Percentiles rank a stretch among this genome's conserved stretches.
Conservation (phyloP, 2,113 vertebrate species). For the Regulus satrapa region DNA sequence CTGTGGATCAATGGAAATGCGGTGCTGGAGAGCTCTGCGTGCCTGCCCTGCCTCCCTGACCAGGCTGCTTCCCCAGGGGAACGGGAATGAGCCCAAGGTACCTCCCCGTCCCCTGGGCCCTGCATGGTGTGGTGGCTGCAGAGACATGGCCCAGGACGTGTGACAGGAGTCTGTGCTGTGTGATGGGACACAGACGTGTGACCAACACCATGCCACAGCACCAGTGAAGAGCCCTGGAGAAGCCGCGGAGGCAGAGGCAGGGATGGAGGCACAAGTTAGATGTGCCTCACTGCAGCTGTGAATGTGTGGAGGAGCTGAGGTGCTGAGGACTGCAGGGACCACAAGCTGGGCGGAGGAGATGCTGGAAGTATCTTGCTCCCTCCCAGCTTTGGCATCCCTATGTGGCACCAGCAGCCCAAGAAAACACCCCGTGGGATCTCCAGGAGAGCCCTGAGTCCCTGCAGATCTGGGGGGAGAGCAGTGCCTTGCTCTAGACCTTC, state of each 20-base stretch:
- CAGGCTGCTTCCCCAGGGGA: neutral
- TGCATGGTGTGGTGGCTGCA: neutral
- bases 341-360: neutral
- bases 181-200: neutral
- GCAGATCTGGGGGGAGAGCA: neutral
- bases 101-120: neutral
- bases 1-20: neutral
- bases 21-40: neutral
- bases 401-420: neutral
- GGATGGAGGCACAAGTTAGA: neutral
- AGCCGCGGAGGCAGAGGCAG: neutral
- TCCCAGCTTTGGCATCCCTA: neutral
- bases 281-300: neutral
- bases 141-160: accelerated
- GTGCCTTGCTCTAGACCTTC: neutral
- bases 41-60: neutral
- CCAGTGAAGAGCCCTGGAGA: neutral
- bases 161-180: neutral
- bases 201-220: neutral
- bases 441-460: neutral
- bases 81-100: neutral
- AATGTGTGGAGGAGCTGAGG: neutral
- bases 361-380: neutral
- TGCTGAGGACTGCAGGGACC: neutral
- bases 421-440: accelerated